Percentiles rank a stretch among this genome's conserved stretches.
Conservation (phyloP, 2,888 invertebrate species). For the Trilocha varians region DNA sequence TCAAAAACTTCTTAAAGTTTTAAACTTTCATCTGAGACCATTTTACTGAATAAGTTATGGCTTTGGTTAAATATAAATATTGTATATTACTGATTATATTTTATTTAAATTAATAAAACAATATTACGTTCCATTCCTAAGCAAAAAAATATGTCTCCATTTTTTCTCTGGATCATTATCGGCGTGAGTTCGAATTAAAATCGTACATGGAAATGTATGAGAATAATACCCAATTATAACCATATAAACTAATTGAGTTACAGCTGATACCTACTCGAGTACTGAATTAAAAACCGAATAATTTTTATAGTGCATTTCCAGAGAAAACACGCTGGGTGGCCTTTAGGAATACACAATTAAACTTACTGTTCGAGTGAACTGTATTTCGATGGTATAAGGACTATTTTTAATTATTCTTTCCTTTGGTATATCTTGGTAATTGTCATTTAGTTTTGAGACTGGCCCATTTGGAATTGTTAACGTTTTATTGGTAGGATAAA, state of each 20-base stretch:
- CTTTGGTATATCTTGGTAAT: constrained; percentile 8
- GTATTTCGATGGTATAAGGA: constrained; percentile 9
- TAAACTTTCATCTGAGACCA: too few relatives aligned
- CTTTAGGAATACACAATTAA: constrained; percentile 18
- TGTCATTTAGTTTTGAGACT: constrained; percentile 10
- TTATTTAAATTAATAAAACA: too few relatives aligned
- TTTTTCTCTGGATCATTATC: background rate
- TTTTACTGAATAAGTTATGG: too few relatives aligned
- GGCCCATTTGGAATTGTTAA: constrained; percentile 26
- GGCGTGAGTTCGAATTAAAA: background rate
- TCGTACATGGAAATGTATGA: background rate
- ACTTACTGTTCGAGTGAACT: background rate
- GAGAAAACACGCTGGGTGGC: constrained; percentile 51
- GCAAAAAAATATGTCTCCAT: background rate
- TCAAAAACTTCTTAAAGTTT: too few relatives aligned
- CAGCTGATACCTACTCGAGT: constrained; percentile 14
- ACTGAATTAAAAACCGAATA: constrained; percentile 23
- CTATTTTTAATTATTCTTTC: constrained; percentile 8
- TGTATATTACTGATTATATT: too few relatives aligned
- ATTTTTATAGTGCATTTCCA: constrained; percentile 45
- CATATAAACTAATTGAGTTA: constrained; percentile 26
- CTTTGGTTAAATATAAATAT: too few relatives aligned
- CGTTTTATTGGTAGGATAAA: constrained; percentile 42
- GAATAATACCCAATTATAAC: background rate
- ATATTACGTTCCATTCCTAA: background rate